A percentile compares a stretch with the other conserved stretches of the same genome.
Evolutionary conservation across 2,797 vertebrate species (phyloP).

Genomic region (Hirundo rustica): DNA sequence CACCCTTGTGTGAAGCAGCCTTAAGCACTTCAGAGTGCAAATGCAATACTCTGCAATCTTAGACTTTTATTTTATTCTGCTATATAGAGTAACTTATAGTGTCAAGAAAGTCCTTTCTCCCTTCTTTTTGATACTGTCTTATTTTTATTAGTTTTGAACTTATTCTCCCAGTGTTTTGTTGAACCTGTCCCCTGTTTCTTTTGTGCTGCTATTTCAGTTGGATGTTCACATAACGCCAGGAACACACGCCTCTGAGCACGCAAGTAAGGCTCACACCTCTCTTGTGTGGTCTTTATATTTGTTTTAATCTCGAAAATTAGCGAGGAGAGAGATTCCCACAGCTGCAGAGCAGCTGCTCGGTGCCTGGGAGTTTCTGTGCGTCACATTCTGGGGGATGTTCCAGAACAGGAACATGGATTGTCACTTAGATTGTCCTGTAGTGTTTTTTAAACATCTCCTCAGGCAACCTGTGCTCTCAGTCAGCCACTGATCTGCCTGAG

Average conservation of each 20-base stretch:
- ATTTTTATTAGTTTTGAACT: background rate
- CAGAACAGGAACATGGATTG: background rate
- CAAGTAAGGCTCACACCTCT: slow-evolving; percentile 78
- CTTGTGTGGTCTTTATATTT: background rate
- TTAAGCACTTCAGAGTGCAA: background rate
- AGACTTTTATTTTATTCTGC: background rate
- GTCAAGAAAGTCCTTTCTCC: background rate
- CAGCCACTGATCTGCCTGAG: background rate
- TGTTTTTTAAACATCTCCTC: background rate
- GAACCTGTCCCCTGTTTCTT: background rate
- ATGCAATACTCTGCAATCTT: background rate
- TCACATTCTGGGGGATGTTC: background rate
- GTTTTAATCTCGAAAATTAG: background rate
- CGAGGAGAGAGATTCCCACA: background rate
- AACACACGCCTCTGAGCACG: slow-evolving; percentile 92
- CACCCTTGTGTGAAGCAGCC: background rate
- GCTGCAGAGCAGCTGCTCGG: background rate
- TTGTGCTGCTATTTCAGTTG: slow-evolving; percentile 76
- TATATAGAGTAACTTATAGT: background rate
- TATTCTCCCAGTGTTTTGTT: background rate
- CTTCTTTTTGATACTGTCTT: background rate
- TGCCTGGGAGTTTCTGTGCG: background rate
- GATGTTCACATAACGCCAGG: slow-evolving; percentile 95
- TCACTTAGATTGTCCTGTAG: background rate
- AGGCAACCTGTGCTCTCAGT: background rate